Base-by-base conservation (phyloP, 1,140 invertebrate species). In the Rhynchophorus ferrugineus region DNA sequence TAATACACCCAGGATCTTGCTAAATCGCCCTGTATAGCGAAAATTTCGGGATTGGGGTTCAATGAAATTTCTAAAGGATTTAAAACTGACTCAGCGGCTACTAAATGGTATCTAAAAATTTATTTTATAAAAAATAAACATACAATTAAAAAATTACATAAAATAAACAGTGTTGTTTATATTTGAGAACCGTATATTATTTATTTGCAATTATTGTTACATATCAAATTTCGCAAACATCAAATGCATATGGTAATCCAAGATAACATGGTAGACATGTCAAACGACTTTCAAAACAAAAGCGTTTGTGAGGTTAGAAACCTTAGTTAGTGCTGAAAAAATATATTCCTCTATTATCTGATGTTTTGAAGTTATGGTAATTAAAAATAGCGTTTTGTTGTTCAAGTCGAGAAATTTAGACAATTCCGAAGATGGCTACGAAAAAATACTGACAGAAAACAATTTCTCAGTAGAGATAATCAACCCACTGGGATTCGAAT, bases 401-500 rank as follows among this genome's bases (percentile, higher is more conserved):
- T 50, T 67, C 47, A 67, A 66, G 51, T 54, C 64, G 11, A 56
- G 61, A 43, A 59, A 43, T 17, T 29, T 43, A 11, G 57, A 64
- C 2, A 44, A 49, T 44, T 20, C 35, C n/a, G 34, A 34, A n/a
- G 64, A 67, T 56, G 61, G 66, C 59, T 69, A 67, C 49, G 54
- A 62, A 50, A 17, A 51, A 29, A 36, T 61, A 37, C 44, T 70
- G 14, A 51, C 37, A 46, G 16, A 53, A 22, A 55, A 59, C 29
- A 54, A 57, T 54, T 69, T 57, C 52, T 39, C 50, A 33, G 63
- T 65, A 50, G 57, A 58, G 37, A 54, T 57, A 44, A 49, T 70
- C 29, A 67, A 69, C 57, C 62, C 66, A 9, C 50, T 72, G 43
- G 65, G 65, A 20, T 75, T 74, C 56, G 49, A 64, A 39, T 73